These are phyloP conservation scores for Tanaodytes sp. DNA, from an alignment of 2,888 invertebrate genomes.

Conservation along the genomic window DNA sequence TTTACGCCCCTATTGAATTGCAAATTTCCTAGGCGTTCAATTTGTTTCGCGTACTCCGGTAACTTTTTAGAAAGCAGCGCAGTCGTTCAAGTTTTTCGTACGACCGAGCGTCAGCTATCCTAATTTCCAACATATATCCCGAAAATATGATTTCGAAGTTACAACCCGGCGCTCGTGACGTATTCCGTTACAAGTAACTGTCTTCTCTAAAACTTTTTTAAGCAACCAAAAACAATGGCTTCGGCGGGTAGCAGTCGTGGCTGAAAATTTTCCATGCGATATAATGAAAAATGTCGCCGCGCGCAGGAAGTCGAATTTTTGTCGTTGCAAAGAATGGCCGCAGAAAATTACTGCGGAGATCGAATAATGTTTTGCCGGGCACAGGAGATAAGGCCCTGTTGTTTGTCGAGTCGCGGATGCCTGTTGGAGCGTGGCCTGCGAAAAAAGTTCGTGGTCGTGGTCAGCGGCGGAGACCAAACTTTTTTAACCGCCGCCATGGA, in stretches of 20 bases:
- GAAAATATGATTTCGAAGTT: not conserved
- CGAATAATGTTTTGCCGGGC: slow-evolving; percentile 21
- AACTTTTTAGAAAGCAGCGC: slow-evolving; percentile 22
- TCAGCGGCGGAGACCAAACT: slow-evolving; percentile 51
- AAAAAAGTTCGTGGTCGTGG: slow-evolving; percentile 53
- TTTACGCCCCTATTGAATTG: slow-evolving; percentile 29
- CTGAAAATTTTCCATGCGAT: too few species aligned
- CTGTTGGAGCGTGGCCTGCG: slow-evolving; percentile 42
- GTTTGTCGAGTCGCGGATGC: slow-evolving; percentile 18
- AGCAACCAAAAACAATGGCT: too few species aligned
- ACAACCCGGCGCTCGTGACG: not conserved
- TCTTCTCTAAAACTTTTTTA: too few species aligned
- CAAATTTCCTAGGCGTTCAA: slow-evolving; percentile 30
- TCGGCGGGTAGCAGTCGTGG: too few species aligned
- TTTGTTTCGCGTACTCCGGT: slow-evolving; percentile 11
- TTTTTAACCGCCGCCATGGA: slow-evolving; percentile 27
- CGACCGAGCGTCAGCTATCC: slow-evolving; percentile 1
- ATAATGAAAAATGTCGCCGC: slow-evolving; percentile 4
- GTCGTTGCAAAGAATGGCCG: not conserved
- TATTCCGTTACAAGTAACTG: too few species aligned
- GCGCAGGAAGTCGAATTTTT: slow-evolving; percentile 11
- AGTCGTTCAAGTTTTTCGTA: slow-evolving; percentile 17
- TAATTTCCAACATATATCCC: not conserved
- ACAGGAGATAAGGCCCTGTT: slow-evolving; percentile 19
- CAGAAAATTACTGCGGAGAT: not conserved